phyloP scores from a whole-genome alignment of 2,113 vertebrate genomes.

The Xenus cinereus region DNA sequence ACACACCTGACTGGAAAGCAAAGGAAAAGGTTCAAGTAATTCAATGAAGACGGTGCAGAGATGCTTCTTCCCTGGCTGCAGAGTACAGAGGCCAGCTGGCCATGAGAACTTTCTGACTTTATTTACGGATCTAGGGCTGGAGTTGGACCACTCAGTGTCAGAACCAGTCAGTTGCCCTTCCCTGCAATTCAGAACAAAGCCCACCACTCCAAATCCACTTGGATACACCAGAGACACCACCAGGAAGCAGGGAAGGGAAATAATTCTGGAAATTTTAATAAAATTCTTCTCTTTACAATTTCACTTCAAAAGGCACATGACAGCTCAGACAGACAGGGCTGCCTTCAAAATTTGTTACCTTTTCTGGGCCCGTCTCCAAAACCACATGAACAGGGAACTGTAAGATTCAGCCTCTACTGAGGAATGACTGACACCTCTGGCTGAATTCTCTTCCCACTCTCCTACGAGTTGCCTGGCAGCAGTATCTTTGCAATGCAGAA shows the following conservation, averaged over 20 bases:
- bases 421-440: slow-evolving; percentile 31
- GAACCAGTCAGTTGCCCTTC: not conserved
- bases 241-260: not conserved
- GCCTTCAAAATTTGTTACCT: not conserved
- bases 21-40: not conserved
- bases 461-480: slow-evolving; percentile 52
- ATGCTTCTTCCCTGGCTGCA: not conserved
- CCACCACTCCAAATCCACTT: not conserved
- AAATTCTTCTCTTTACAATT: not conserved
- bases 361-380: not conserved
- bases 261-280: not conserved
- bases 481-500: slow-evolving; percentile 24
- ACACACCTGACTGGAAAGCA: not conserved
- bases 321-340: not conserved
- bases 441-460: slow-evolving; percentile 37
- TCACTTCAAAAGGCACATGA: not conserved
- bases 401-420: not conserved
- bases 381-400: not conserved
- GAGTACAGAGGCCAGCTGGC: not conserved
- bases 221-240: not conserved
- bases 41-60: not conserved
- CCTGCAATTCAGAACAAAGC: not conserved
- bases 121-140: not conserved
- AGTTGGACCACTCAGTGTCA: not conserved
- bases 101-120: not conserved